These are phyloP conservation scores for Troglohyphantes excavatus DNA, from an alignment of 2,888 invertebrate species.

Conservation along the genomic window DNA sequence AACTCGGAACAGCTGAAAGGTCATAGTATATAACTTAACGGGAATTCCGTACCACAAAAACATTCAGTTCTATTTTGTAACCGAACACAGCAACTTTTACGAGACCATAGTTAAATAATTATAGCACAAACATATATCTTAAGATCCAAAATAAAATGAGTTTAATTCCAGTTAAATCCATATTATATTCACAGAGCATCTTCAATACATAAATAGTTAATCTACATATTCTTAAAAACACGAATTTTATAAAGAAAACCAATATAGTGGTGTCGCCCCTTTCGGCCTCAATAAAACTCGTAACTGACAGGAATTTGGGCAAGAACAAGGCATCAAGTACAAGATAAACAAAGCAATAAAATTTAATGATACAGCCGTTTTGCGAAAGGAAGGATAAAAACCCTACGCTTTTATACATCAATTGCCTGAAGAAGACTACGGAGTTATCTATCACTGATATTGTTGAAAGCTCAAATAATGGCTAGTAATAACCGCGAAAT, in stretches of 20 bases:
- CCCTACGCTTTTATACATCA: conserved; percentile 30
- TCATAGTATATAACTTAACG: no score
- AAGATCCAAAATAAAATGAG: no score
- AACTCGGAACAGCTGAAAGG: no score
- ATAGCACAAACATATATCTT: no score
- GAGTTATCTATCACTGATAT: conserved; percentile 50
- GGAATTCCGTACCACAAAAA: no score
- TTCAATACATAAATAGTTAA: no score
- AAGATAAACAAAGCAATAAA: conserved; percentile 73
- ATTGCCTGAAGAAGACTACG: conserved; percentile 43
- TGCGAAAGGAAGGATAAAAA: conserved; percentile 44
- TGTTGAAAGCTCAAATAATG: conserved; percentile 29
- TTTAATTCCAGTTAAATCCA: no score
- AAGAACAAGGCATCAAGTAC: conserved; percentile 52
- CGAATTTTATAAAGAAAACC: conserved; percentile 5
- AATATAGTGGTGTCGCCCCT: background rate
- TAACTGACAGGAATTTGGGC: conserved; percentile 46
- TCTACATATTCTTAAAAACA: no score
- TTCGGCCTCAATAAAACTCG: conserved; percentile 53
- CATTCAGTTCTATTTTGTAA: no score
- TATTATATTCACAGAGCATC: no score
- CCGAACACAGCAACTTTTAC: no score
- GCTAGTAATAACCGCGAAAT: conserved; percentile 46
- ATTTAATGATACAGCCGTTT: conserved; percentile 66
- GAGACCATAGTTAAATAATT: no score